Base-by-base conservation (phyloP, 2,888 invertebrate species). In the Linnaemya vulpina region DNA sequence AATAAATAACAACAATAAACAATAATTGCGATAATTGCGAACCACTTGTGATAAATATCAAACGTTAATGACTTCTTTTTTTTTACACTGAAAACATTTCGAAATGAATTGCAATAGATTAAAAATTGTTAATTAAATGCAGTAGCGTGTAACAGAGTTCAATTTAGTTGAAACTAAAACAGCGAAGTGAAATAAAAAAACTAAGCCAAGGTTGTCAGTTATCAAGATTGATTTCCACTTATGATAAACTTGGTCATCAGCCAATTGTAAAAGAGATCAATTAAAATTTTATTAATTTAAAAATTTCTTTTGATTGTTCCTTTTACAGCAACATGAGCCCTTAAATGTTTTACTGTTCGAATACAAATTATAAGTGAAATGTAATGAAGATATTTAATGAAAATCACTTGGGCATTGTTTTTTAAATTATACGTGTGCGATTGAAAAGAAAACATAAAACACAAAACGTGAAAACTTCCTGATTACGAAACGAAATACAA, bases 381-480 rank as follows among this genome's bases (percentile, higher is more conserved):
- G 20, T 40, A 9, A 13, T 30, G 5, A 2, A 40, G 40, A 43
- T 55, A 53, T 63, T 63, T 13, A 30, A 0, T 35, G 1, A 15
- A 30, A 55, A 55, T 73, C 13, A 55, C 51, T 51, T 35, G 71
- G 70, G 30, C 35, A 46, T 79, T 40, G 62, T 46, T 76, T 67
- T n/a, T 30, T 8, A 73, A 80, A 60, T 73, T 60, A 60, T 22
- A 63, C 20, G 62, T 68, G 38, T 8, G 20, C 65, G 51, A 17
- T 7, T 49, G 17, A 49, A 17, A 17, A 17, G n/a, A 20, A 20
- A 20, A 20, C 17, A 20, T 17, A 55, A 71, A 22, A 62, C 17
- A 70, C 25, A 17, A 65, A 78, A 74, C 43, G 84, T 73, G 77
- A 78, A 78, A 82, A 78, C 70, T 85, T 82, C 78, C 82, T 77